Base-by-base conservation (phyloP, 2,113 vertebrate species). In the Syngnathus scovelli region DNA sequence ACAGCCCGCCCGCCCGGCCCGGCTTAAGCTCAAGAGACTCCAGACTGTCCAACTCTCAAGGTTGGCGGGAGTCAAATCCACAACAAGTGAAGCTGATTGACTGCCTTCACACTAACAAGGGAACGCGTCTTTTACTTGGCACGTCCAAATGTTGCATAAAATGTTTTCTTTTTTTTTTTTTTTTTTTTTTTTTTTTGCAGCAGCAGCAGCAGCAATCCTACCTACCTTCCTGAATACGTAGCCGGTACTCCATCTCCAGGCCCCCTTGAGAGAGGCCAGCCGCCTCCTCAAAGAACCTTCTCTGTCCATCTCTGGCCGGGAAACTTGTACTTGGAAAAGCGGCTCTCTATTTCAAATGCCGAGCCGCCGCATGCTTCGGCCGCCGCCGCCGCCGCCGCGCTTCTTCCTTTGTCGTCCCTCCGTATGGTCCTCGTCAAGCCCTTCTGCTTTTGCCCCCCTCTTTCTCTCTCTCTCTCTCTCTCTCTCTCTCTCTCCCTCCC, bases 191-290 rank as follows among this genome's bases (percentile, higher is more conserved):
- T 27, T 27, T 27, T 27, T 27, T 27, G 27, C 27, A 33, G 27
- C 27, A 33, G 27, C 27, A 33, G 27, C 27, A 33, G 27, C 21
- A 65, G 23, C 38, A 52, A 79, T 65, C 66, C 36, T 0, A 71
- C 89, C 86, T 90, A 90, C 89, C 89, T 85, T 90, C 71, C 87
- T 87, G 76, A 91, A 90, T 76, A 93, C 88, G 88, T 92, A 86
- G 27, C 92, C 91, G 0, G 90, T 92, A 76, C 92, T 93, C 92
- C 92, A 93, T 41, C 91, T 78, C 92, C 90, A 92, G 27, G 92
- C 89, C 66, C 86, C 88, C 65, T 88, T 84, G 56, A 92, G 64
- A 23, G 91, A 92, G 77, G 89, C 89, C 73, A 93, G 88, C 52
- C 88, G 86, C 78, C 88, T 90, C 67, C 89, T 85, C 54, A 92